Evolutionary conservation across 2,113 vertebrate genomes (phyloP).

Genomic region (Pseudolaguvia tuberculata): DNA sequence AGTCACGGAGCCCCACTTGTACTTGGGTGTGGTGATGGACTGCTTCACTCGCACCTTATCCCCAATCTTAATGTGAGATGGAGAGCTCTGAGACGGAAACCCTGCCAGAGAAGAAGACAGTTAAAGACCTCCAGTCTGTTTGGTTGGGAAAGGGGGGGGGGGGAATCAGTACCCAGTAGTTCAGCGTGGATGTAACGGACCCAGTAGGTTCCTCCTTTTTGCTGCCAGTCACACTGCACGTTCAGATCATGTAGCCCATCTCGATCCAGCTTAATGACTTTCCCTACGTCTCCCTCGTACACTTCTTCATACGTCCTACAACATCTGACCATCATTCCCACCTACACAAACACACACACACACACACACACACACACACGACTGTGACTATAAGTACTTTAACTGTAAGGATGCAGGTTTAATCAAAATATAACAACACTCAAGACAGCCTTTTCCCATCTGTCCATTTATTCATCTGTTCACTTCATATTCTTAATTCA

Average conservation of each 20-base stretch:
- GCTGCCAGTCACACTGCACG: constrained; percentile 97
- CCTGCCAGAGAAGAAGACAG: constrained; percentile 61
- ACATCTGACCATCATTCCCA: constrained; percentile 98
- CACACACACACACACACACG: no score
- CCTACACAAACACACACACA: constrained; percentile 62
- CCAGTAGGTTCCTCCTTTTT: constrained; percentile 98
- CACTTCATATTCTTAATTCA: no score
- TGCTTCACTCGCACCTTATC: constrained; percentile 96
- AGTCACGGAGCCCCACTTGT: constrained; percentile 98
- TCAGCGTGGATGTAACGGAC: constrained; percentile 97
- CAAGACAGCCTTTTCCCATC: no score
- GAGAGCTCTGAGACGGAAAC: constrained; percentile 91
- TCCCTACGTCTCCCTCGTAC: constrained; percentile 92
- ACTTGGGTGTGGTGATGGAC: constrained; percentile 91
- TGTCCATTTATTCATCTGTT: no score
- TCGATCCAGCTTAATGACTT: constrained; percentile 95
- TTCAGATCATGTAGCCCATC: constrained; percentile 96
- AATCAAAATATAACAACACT: no score
- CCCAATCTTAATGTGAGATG: constrained; percentile 95
- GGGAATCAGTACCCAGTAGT: constrained; percentile 74
- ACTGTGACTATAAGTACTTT: no score
- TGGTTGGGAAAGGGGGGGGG: background rate
- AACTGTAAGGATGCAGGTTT: no score
- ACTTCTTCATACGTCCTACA: constrained; percentile 96
- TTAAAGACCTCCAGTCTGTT: background rate